Conservation (phyloP, 2,888 invertebrate genomes). For the Protonemura montana region DNA sequence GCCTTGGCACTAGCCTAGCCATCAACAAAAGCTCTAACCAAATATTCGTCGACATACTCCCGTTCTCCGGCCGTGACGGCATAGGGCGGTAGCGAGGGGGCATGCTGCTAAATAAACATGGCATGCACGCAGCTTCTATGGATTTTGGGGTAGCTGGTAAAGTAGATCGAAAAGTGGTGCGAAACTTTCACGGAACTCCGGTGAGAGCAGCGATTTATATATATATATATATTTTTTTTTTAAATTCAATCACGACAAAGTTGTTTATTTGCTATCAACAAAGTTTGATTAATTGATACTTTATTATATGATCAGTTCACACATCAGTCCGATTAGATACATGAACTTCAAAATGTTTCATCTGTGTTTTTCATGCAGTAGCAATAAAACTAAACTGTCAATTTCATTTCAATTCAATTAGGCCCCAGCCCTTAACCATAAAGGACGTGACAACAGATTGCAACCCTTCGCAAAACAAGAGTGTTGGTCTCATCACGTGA, state of each 20-base stretch:
- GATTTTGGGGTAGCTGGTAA: background rate
- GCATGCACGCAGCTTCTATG: slow-evolving; percentile 14
- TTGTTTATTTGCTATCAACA: background rate
- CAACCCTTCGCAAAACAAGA: too few relatives aligned
- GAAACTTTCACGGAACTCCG: background rate
- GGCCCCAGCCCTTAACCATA: too few relatives aligned
- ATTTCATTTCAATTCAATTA: too few relatives aligned
- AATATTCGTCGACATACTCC: background rate
- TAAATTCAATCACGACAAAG: background rate
- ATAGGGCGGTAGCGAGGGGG: background rate
- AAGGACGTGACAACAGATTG: too few relatives aligned
- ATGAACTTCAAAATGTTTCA: too few relatives aligned
- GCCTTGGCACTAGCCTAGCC: background rate
- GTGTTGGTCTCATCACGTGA: background rate
- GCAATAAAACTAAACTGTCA: too few relatives aligned
- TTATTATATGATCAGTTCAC: too few relatives aligned
- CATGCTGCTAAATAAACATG: slow-evolving; percentile 24
- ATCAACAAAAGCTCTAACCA: slow-evolving; percentile 27
- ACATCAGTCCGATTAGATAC: too few relatives aligned
- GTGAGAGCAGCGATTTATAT: too few relatives aligned
- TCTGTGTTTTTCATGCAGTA: too few relatives aligned
- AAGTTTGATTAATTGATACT: too few relatives aligned
- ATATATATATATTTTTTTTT: too few relatives aligned
- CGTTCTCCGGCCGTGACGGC: background rate
- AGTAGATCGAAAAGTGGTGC: background rate